phyloP scores from a whole-genome alignment of 2,888 invertebrate species.

The Lamproptera curius region DNA sequence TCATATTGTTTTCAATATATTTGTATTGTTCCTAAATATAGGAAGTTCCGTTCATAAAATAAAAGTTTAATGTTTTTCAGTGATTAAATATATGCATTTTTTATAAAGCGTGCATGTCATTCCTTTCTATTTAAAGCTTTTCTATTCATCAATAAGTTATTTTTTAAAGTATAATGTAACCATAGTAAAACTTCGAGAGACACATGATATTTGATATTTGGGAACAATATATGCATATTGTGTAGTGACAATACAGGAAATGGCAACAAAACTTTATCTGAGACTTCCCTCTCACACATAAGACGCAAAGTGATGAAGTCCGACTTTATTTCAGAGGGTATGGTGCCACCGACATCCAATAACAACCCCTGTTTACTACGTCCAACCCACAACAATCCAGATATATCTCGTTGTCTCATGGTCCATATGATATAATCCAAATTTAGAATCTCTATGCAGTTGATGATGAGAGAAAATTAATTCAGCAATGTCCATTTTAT shows the following conservation, averaged over 20 bases:
- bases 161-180: too few relatives aligned
- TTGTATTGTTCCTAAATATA: too few relatives aligned
- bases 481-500: constrained; percentile 69
- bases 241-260: constrained; percentile 36
- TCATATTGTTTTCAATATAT: too few relatives aligned
- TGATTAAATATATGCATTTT: too few relatives aligned
- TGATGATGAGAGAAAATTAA: constrained; percentile 41
- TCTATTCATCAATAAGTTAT: too few relatives aligned
- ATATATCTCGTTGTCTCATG: constrained; percentile 81
- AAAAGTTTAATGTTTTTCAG: too few relatives aligned
- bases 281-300: constrained; percentile 52
- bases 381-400: constrained; percentile 79
- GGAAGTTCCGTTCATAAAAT: too few relatives aligned
- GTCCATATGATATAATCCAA: constrained; percentile 78
- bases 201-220: background rate
- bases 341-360: constrained; percentile 69
- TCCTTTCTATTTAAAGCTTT: too few relatives aligned
- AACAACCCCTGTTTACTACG: constrained; percentile 71
- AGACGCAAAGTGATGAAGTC: constrained; percentile 67
- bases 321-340: constrained; percentile 77
- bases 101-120: too few relatives aligned
- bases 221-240: background rate
- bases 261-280: constrained; percentile 57
- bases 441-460: constrained; percentile 32
- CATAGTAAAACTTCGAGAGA: too few relatives aligned